phyloP scores from a whole-genome alignment of 2,797 vertebrate species.

The Decapterus maruadsi region DNA sequence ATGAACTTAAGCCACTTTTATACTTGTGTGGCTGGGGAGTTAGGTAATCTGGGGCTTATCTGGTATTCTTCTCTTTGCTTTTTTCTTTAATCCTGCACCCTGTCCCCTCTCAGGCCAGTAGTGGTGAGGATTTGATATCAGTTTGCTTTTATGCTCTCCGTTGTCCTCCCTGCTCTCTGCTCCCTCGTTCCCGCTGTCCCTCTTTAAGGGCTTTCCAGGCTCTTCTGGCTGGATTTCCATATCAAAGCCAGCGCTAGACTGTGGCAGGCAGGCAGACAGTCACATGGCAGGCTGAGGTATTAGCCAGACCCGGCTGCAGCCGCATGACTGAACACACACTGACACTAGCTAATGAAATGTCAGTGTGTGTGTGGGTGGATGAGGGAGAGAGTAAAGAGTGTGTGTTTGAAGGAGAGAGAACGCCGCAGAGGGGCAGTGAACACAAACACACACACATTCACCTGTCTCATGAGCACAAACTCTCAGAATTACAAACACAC shows the following conservation, averaged over 20 bases:
- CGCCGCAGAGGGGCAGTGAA: constrained; percentile 1
- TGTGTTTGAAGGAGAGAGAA: constrained; percentile 21
- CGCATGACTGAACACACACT: constrained; percentile 61
- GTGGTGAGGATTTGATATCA: constrained; percentile 7
- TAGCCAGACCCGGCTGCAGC: constrained; percentile 49
- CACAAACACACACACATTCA: constrained; percentile 24
- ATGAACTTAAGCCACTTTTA: neutral
- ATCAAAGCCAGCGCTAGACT: constrained; percentile 50
- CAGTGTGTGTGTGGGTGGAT: constrained; percentile 5
- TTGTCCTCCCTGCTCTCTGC: neutral
- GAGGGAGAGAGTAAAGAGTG: constrained; percentile 14
- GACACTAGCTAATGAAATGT: constrained; percentile 62
- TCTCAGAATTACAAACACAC: neutral
- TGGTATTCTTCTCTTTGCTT: neutral
- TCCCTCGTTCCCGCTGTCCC: constrained; percentile 35
- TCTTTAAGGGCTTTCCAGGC: constrained; percentile 42
- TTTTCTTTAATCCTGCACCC: neutral
- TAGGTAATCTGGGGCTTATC: neutral
- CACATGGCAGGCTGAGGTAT: constrained; percentile 63
- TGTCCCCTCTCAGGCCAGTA: neutral
- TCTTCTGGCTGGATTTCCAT: constrained; percentile 55
- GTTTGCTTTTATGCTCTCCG: constrained; percentile 8
- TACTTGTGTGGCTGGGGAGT: neutral
- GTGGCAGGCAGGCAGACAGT: constrained; percentile 54
- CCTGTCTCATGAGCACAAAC: constrained; percentile 25